phyloP scores from a whole-genome alignment of 2,113 vertebrate genomes.

The Synchiropus splendidus region DNA sequence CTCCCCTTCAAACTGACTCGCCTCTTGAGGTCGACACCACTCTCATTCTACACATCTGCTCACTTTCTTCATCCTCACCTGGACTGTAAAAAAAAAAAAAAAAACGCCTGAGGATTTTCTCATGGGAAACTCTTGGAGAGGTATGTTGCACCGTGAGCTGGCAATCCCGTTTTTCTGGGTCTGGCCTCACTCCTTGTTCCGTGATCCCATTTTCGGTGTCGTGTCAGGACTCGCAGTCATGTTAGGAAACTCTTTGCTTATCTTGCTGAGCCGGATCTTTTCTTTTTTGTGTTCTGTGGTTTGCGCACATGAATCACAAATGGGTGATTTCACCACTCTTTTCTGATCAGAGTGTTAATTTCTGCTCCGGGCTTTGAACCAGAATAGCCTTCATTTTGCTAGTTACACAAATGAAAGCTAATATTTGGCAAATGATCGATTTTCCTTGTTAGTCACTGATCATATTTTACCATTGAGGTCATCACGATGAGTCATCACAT shows the following conservation, averaged over 20 bases:
- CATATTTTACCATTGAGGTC: too few relatives aligned
- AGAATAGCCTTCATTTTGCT: too few relatives aligned
- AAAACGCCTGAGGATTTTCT: slow-evolving; percentile 62
- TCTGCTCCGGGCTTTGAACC: too few relatives aligned
- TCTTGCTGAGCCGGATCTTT: slow-evolving; percentile 45
- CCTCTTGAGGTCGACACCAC: background rate
- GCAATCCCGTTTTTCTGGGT: slow-evolving; percentile 68
- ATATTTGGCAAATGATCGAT: too few relatives aligned
- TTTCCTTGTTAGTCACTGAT: too few relatives aligned
- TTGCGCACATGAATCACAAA: slow-evolving; percentile 3
- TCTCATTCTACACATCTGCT: slow-evolving; percentile 7
- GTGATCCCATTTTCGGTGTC: slow-evolving; percentile 36
- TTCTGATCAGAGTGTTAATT: background rate
- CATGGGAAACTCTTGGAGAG: slow-evolving; percentile 60
- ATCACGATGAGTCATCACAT: too few relatives aligned
- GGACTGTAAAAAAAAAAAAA: slow-evolving; percentile 15
- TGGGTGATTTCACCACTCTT: slow-evolving; percentile 3
- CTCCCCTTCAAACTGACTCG: slow-evolving; percentile 1
- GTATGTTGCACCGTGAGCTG: slow-evolving; percentile 57
- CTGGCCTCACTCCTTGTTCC: slow-evolving; percentile 38
- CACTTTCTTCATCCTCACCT: slow-evolving; percentile 8
- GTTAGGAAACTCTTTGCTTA: slow-evolving; percentile 38
- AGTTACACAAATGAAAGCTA: too few relatives aligned
- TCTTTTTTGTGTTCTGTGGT: slow-evolving; percentile 10
- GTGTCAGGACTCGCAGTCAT: slow-evolving; percentile 41